Evolutionary conservation across 2,888 invertebrate species (phyloP), one percentile per base, ranked within the genome.

Genomic region (Limnephilus auricula): DNA sequence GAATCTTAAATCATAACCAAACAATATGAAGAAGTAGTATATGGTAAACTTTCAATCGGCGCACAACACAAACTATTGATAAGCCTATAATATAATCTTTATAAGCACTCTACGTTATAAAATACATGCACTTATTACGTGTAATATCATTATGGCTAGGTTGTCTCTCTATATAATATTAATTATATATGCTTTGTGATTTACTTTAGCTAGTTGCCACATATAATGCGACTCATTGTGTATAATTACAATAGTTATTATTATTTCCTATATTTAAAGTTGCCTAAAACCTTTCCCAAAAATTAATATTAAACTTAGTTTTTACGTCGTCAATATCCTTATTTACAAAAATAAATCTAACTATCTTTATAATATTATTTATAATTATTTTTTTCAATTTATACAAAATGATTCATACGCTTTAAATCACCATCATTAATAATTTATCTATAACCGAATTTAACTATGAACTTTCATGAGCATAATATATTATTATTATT

Each of bases 331-430:
- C 91, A 90, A 92, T 93, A 93, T 91, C 88, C 84, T 92, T 93
- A 93, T 93, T 93, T 93, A 93, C 93, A 93, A 93, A 93, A 93
- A 93, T 93, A 93, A 91, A 93, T 92, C 92, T 92, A 92, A 86
- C 83, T 92, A 93, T 90, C 18, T 92, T 85, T 85, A 89, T 90
- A 78, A 30, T 45, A 65, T 89, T 78, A 65, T 65, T 65, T 65
- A 65, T 65, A 65, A 65, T 65, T 65, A 65, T 65, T 65, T 65
- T 65, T 65, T 65, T 89, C 79, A 85, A 89, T 91, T 82, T 90
- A 34, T 65, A 91, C 91, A 91, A 86, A 82, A 86, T 86, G 86
- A 50, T 86, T 50, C 86, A 50, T 30, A 65, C 50, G 18, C 45
- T 85, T 65, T 89, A 79, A 84, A 84, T 91, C 84, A 89, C 50